Base-by-base conservation (phyloP, 2,888 invertebrate species). In the Drosophila basisetae region DNA sequence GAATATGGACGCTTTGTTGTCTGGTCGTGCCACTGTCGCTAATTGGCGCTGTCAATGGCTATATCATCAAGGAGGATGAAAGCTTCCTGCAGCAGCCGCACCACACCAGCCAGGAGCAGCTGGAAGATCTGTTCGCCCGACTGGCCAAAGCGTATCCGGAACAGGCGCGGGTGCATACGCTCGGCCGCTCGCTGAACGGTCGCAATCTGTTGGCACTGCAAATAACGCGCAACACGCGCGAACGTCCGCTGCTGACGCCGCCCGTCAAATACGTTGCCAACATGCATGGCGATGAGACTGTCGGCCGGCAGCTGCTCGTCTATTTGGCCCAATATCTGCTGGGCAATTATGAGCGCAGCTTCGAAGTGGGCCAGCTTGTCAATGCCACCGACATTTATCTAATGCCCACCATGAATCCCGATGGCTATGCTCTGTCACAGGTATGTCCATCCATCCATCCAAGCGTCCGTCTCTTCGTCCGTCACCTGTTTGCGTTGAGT, bases 371-470 rank as follows among this genome's bases (percentile, higher is more conserved):
- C 0, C 94, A 94, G 69, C 93, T 99, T 66, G 95, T 99, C 1
- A 96, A 99, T 91, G 94, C 94, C 6, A 99, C 98, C 0, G 97
- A 99, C 91, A 98, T 99, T 77, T 98, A 96, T 93, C 94, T 99
- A 87, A 97, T 99, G 97, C 99, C 99, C 0, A 97, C 98, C 0
- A 96, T 99, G 95, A 99, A 99, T 94, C 99, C 99, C 41, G 95
- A 99, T 95, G 99, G 99, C 22, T 99, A 96, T 94, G 97, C 97
- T 92, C 95, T 94, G 67, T 97, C 98, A 61, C 91, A 94, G 95
- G 97, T 97, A 94, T 94, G 80, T 73, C n/a, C 13, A 18, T n/a
- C 7, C 18, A 37, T 37, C 10, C 25, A 47, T 2, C 16, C 4
- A 5, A 13, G 7, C n/a, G 13, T 33, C 11, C 7, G 10, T 11